Evolutionary conservation across 2,113 vertebrate species (phyloP).

Genomic region (Lota lota): DNA sequence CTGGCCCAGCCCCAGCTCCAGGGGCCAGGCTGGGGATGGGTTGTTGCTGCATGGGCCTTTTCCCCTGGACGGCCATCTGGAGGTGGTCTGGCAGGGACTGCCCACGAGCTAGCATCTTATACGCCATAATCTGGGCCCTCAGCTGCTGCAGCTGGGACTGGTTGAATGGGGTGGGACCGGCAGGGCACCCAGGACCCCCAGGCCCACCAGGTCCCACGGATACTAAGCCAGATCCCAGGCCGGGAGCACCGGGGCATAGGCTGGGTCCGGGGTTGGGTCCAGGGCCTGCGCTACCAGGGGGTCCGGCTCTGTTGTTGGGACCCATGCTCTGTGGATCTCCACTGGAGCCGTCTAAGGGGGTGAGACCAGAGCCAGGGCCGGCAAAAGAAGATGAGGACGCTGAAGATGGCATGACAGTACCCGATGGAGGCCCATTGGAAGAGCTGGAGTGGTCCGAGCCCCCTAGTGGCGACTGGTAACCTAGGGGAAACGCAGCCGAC

Average conservation of each 20-base stretch:
- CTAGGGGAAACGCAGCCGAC: conserved; percentile 59
- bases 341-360: conserved; percentile 74
- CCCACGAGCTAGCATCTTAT: conserved; percentile 89
- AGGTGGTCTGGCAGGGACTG: conserved; percentile 89
- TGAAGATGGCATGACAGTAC: conserved; percentile 76
- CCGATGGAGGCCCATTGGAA: conserved; percentile 84
- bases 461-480: conserved; percentile 90
- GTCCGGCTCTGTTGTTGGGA: conserved; percentile 67
- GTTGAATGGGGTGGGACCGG: conserved; percentile 84
- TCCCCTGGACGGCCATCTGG: conserved; percentile 90
- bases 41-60: conserved; percentile 84
- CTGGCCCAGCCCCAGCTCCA: conserved; percentile 72
- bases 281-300: conserved; percentile 46
- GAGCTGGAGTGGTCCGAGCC: conserved; percentile 92
- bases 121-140: conserved; percentile 93
- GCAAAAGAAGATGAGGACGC: conserved; percentile 66
- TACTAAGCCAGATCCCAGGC: not conserved
- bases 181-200: conserved; percentile 40
- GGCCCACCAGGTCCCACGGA: conserved; percentile 27
- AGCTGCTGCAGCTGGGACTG: conserved; percentile 93
- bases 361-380: conserved; percentile 73
- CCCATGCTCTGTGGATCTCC: conserved; percentile 80
- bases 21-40: conserved; percentile 82
- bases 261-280: conserved; percentile 56
- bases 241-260: conserved; percentile 42